Percentiles rank a stretch among this genome's conserved stretches.
Evolutionary conservation across 2,888 invertebrate species (phyloP).

Genomic region (Gastracanthus pulcherrimus): DNA sequence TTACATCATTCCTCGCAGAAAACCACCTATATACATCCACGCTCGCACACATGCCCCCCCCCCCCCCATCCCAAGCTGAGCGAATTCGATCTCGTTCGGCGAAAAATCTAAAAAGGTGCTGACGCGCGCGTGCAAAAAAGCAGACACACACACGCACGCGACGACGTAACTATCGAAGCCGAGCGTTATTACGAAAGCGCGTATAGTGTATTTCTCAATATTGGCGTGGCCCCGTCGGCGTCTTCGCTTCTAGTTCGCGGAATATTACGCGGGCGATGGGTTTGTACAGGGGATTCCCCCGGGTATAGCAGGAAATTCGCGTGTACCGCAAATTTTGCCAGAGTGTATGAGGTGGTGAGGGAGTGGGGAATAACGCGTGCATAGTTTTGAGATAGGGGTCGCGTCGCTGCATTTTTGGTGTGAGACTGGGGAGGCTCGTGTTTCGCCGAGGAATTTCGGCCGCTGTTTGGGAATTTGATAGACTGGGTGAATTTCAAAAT

Average conservation of each 20-base stretch:
- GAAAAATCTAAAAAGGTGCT: slow-evolving; percentile 18
- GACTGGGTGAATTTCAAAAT: too few relatives aligned
- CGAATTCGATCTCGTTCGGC: slow-evolving; percentile 1
- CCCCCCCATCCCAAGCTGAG: neutral
- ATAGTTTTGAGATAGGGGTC: neutral
- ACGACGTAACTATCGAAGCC: slow-evolving; percentile 2
- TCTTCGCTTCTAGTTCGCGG: slow-evolving; percentile 10
- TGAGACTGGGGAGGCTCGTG: neutral
- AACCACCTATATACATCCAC: neutral
- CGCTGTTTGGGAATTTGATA: too few relatives aligned
- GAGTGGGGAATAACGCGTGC: too few relatives aligned
- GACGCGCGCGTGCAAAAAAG: slow-evolving; percentile 1
- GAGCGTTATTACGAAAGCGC: neutral
- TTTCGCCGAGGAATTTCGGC: neutral
- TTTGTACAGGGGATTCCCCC: neutral
- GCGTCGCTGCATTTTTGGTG: neutral
- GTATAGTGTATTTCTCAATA: slow-evolving; percentile 17
- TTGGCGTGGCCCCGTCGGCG: neutral
- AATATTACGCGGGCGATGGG: neutral
- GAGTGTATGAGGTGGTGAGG: neutral
- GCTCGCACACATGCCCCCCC: neutral
- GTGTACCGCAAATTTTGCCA: neutral
- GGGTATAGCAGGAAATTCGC: neutral
- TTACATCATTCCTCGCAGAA: neutral
- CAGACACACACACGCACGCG: neutral